Base-by-base conservation (phyloP, 2,888 invertebrate genomes). In the Andrena haemorrhoa region DNA sequence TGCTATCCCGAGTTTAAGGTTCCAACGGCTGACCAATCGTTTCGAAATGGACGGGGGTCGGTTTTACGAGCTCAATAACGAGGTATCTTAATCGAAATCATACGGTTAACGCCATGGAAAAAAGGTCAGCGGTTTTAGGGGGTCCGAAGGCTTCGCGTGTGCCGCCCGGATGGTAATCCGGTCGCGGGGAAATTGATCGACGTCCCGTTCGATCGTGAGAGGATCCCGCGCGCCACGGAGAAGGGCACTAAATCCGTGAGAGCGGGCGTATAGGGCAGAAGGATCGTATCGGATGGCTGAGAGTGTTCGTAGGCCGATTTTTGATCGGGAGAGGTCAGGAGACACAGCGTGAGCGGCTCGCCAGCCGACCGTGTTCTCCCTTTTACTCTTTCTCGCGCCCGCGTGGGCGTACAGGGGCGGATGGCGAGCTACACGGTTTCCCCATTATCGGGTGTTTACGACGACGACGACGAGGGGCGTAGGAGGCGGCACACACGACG, bases 361-460 rank as follows among this genome's bases (percentile, higher is more conserved):
- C 53, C 56, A 20, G 20, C 51, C 26, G 47, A 12, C 8, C n/a
- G n/a, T 41, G 47, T 65, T 58, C 63, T 56, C 71, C 23, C 64
- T 73, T 74, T 70, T 63, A 47, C 80, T 82, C 70, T 77, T 80
- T 78, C 79, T 70, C 70, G 23, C 75, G 29, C 49, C 63, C n/a
- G 83, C 79, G 82, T 69, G 80, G 78, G 79, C 76, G 85, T 79
- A 84, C 83, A 81, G 84, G 84, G 80, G 69, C 79, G 85, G 71
- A 81, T 86, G 86, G 87, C 84, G 84, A 84, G 87, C 72, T 88
- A 91, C 91, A 91, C 90, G 91, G 91, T 91, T 91, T 91, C 83
- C 85, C 91, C 91, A 91, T 91, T 91, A 91, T 91, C 89, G 91
- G 90, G 89, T 91, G 91, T 91, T 91, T 91, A 91, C 90, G 91